Evolutionary conservation across 1,140 invertebrate species (phyloP).

Genomic region (Druon quercuslanigerum): DNA sequence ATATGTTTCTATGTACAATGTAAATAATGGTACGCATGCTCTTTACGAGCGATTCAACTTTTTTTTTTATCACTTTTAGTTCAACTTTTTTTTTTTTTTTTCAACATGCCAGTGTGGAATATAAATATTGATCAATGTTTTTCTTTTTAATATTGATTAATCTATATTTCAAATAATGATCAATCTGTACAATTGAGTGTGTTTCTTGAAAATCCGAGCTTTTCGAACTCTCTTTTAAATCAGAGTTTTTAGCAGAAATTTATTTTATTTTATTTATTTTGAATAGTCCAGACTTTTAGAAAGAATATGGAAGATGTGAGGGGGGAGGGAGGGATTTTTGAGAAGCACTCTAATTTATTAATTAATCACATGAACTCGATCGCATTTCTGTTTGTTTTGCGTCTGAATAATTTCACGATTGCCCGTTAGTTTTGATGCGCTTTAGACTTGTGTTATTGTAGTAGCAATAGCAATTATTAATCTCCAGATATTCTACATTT

Average conservation of each 20-base stretch:
- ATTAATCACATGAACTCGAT: slow-evolving; percentile 1
- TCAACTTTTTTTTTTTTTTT: too few relatives aligned
- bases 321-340: too few relatives aligned
- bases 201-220: slow-evolving; percentile 6
- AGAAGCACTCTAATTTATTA: background rate
- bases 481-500: too few relatives aligned
- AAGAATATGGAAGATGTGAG: background rate
- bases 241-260: background rate
- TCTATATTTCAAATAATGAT: too few relatives aligned
- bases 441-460: slow-evolving; percentile 23
- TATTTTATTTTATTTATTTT: background rate
- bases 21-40: slow-evolving; percentile 59
- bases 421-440: slow-evolving; percentile 13
- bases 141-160: too few relatives aligned
- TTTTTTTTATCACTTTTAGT: slow-evolving; percentile 32
- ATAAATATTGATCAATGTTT: background rate
- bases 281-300: too few relatives aligned
- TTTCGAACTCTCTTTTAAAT: slow-evolving; percentile 4
- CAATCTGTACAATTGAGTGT: background rate
- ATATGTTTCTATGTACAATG: slow-evolving; percentile 58
- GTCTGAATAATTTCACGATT: slow-evolving; percentile 3
- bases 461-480: background rate
- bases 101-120: slow-evolving; percentile 17
- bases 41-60: slow-evolving; percentile 46
- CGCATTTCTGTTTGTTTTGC: background rate